Percentiles rank a stretch among this genome's conserved stretches.
phyloP scores from a whole-genome alignment of 2,113 vertebrate species.

The Gobius niger region DNA sequence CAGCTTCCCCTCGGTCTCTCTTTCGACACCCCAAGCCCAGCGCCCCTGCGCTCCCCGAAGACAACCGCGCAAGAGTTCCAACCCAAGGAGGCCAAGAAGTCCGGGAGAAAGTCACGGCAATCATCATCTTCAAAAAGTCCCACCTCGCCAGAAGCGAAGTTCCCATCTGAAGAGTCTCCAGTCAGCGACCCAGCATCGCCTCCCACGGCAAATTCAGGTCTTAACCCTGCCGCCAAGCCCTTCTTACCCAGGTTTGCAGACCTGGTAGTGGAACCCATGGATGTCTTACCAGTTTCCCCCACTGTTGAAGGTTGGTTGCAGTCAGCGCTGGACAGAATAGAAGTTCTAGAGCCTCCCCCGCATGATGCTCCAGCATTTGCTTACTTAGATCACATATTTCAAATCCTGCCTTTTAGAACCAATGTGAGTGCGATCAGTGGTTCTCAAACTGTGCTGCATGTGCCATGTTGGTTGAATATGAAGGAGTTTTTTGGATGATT shows the following conservation, averaged over 20 bases:
- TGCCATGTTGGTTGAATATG: too few species aligned
- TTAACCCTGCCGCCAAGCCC: slow-evolving; percentile 78
- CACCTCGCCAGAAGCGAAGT: slow-evolving; percentile 49
- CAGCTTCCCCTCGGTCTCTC: slow-evolving; percentile 41
- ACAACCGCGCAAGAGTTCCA: slow-evolving; percentile 62
- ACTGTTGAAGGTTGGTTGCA: slow-evolving; percentile 76
- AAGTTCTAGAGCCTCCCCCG: slow-evolving; percentile 18
- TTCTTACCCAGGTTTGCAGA: slow-evolving; percentile 79
- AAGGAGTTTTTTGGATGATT: background rate
- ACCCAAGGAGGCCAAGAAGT: slow-evolving; percentile 51
- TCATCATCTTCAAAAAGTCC: slow-evolving; percentile 68
- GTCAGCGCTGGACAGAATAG: slow-evolving; percentile 44
- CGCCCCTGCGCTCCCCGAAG: slow-evolving; percentile 70
- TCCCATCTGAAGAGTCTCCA: slow-evolving; percentile 44
- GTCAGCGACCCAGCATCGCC: slow-evolving; percentile 44
- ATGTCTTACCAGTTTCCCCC: slow-evolving; percentile 47
- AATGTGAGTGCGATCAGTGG: slow-evolving; percentile 10
- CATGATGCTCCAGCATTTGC: slow-evolving; percentile 32
- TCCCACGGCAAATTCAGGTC: slow-evolving; percentile 54
- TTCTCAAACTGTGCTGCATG: background rate
- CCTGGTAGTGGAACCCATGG: slow-evolving; percentile 58
- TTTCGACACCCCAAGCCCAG: slow-evolving; percentile 59
- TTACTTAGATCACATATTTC: slow-evolving; percentile 27
- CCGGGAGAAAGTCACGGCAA: slow-evolving; percentile 47
- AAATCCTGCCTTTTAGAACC: slow-evolving; percentile 8